Base-by-base conservation (phyloP, 2,888 invertebrate genomes). In the Polietes domitor region DNA sequence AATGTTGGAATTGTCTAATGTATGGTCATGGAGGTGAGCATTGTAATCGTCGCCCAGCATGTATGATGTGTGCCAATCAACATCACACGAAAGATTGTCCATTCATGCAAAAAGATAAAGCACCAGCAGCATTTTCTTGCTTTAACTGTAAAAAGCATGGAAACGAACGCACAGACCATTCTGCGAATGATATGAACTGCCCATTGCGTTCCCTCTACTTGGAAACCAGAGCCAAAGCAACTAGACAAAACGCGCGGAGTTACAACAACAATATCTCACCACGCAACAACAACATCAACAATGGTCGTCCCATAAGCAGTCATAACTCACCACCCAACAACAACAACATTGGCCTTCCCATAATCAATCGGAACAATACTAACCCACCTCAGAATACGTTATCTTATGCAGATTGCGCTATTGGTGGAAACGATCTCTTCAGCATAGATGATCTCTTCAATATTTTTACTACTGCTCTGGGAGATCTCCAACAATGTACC, bases 21-120 rank as follows among this genome's bases (percentile, higher is more conserved):
- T 79, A 79, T 65, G 79, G 73, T 12, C 79, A 74, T 26, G 79
- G 55, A 10, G 74, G 79, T 4, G 68, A 74, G 28, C 50, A 68
- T 12, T 79, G 74, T 19, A 50, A 79, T 53, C 43, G 47, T 6
- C 37, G 19, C 37, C 58, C 70, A 74, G n/a, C n/a, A n/a, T n/a
- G n/a, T n/a, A n/a, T n/a, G n/a, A n/a, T n/a, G n/a, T n/a, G n/a
- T n/a, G n/a, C n/a, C n/a, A n/a, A n/a, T n/a, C n/a, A n/a, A n/a
- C n/a, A n/a, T n/a, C n/a, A n/a, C n/a, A n/a, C n/a, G n/a, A n/a
- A n/a, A n/a, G n/a, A n/a, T n/a, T n/a, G n/a, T n/a, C n/a, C n/a
- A n/a, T n/a, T n/a, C n/a, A n/a, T n/a, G n/a, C n/a, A n/a, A n/a
- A n/a, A n/a, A n/a, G 47, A 70, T 50, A 21, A 61, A 68, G 47